Evolutionary conservation across 2,888 invertebrate genomes (phyloP).

Genomic region (Ornithoptera priamus): DNA sequence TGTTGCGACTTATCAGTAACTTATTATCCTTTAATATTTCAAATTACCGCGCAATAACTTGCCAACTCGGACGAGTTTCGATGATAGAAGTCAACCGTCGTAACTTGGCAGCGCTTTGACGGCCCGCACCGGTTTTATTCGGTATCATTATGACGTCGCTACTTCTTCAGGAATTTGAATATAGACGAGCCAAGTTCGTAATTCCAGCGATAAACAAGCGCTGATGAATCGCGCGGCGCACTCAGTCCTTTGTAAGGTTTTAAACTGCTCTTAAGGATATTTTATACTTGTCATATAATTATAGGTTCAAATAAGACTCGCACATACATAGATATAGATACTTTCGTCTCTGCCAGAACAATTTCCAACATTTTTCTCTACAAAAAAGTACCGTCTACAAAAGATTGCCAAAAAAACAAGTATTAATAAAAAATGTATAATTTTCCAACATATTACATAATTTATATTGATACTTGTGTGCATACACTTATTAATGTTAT

Average conservation of each 20-base stretch:
- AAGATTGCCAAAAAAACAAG: too few relatives aligned
- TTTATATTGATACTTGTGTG: too few relatives aligned
- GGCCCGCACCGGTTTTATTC: conserved; percentile 34
- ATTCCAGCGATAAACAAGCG: conserved; percentile 56
- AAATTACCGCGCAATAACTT: conserved; percentile 22
- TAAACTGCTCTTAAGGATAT: background rate
- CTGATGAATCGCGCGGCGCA: conserved; percentile 52
- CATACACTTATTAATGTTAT: too few relatives aligned
- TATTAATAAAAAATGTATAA: too few relatives aligned
- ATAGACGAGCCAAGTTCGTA: conserved; percentile 53
- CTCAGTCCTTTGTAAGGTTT: conserved; percentile 43
- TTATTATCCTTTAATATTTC: background rate
- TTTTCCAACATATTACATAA: too few relatives aligned
- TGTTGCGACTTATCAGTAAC: background rate
- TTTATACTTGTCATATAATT: too few relatives aligned
- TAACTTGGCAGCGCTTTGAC: conserved; percentile 10
- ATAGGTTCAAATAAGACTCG: too few relatives aligned
- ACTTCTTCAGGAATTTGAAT: conserved; percentile 53
- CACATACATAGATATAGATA: too few relatives aligned
- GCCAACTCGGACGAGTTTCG: conserved; percentile 18
- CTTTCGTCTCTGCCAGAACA: too few relatives aligned
- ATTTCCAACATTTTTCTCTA: too few relatives aligned
- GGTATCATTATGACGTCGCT: conserved; percentile 44
- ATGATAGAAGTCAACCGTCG: conserved; percentile 23
- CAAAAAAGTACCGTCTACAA: too few relatives aligned